A percentile compares a stretch with the other conserved stretches of the same genome.
Evolutionary conservation across 2,888 invertebrate genomes (phyloP).

Genomic region (Dicyrtomina minuta): DNA sequence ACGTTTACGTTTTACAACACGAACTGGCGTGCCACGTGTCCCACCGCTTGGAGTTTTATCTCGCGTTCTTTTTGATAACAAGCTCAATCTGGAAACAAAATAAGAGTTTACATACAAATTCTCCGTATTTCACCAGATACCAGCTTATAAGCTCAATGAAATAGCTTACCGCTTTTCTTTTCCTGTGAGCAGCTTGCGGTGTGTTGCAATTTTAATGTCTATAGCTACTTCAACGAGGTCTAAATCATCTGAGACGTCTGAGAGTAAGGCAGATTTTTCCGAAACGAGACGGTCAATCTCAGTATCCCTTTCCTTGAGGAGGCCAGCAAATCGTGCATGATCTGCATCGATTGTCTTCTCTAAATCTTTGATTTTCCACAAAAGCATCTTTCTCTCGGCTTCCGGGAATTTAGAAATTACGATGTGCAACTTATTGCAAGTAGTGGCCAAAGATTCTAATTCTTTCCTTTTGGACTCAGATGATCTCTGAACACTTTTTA

Average conservation of each 20-base stretch:
- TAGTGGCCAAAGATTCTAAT: constrained; percentile 26
- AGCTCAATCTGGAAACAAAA: constrained; percentile 66
- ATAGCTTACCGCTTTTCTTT: constrained; percentile 74
- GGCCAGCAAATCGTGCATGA: constrained; percentile 68
- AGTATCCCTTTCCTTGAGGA: constrained; percentile 43
- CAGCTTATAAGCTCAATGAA: too few species aligned
- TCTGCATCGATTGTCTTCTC: constrained; percentile 80
- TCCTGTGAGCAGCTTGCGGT: constrained; percentile 80
- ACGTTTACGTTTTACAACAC: constrained; percentile 67
- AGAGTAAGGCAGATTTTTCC: constrained; percentile 80
- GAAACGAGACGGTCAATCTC: constrained; percentile 60
- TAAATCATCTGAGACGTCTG: constrained; percentile 95
- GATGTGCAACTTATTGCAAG: constrained; percentile 33
- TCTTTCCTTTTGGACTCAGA: constrained; percentile 41
- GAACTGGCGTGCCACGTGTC: not conserved
- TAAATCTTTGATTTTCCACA: constrained; percentile 67
- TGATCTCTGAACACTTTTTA: constrained; percentile 40
- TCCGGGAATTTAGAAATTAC: constrained; percentile 38
- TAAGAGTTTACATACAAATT: too few species aligned
- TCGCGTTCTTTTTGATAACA: constrained; percentile 60
- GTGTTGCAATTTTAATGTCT: constrained; percentile 86
- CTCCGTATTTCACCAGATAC: too few species aligned
- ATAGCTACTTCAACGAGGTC: constrained; percentile 91
- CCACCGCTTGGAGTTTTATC: constrained; percentile 58
- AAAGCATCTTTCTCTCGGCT: constrained; percentile 33